Base-by-base conservation (phyloP, 2,113 vertebrate genomes). In the Pachycephala philippinensis region DNA sequence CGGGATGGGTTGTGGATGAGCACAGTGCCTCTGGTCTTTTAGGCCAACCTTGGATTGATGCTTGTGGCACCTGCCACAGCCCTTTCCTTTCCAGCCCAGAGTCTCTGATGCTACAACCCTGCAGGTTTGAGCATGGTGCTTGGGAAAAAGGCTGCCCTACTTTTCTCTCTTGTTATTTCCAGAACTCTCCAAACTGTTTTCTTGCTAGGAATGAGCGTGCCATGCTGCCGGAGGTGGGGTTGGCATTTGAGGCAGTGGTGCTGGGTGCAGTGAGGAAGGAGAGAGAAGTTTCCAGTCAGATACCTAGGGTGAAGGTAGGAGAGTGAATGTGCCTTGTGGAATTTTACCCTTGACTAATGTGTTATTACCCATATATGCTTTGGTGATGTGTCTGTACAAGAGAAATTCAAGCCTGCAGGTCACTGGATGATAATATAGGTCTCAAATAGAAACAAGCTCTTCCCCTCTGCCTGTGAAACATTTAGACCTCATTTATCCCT, bases 141-240 rank as follows among this genome's bases (percentile, higher is more conserved):
- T n/a, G 50, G 82, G 69, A 70, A 87, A 87, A 54, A 33, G 42
- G 44, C 54, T 91, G 92, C 54, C 93, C 87, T 94, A 84, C 54
- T 96, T 91, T 72, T 21, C 40, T 63, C 18, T 88, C 45, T 69
- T 0, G 1, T 47, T 39, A 11, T 42, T 83, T 83, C 66, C 59
- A 66, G 70, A 84, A 33, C 5, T 87, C 56, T 64, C 24, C 11
- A 6, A 45, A 33, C 54, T 80, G 37, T 56, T 74, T 53, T 39
- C 60, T 72, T 81, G 60, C 17, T 56, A 65, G 24, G 16, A 68
- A 20, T 2, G 5, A 61, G 31, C 0, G 1, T 60, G 7, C 28
- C 4, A 0, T 64, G 50, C 27, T 80, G 2, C 47, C 28, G 59
- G 53, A 39, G 40, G 16, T 68, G 18, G n/a, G n/a, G 21, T n/a